Percentiles rank a stretch among this genome's conserved stretches.
Evolutionary conservation across 2,888 invertebrate species (phyloP).

Genomic region (Brachyptera putata): DNA sequence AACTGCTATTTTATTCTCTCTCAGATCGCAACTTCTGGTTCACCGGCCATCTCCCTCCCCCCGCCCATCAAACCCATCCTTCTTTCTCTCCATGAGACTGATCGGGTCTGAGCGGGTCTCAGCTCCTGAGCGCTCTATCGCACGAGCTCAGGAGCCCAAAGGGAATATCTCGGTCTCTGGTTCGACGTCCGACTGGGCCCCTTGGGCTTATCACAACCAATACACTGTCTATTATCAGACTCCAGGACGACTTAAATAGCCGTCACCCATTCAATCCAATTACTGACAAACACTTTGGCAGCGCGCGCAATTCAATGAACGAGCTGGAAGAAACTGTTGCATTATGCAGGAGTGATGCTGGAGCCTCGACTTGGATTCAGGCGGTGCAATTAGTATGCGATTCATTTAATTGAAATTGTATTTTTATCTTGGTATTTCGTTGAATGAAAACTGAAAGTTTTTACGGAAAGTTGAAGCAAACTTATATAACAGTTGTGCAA

Average conservation of each 20-base stretch:
- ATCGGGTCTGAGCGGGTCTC: slow-evolving; percentile 14
- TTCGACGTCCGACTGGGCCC: background rate
- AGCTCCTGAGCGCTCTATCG: too few species aligned
- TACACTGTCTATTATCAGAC: slow-evolving; percentile 1
- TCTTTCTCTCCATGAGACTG: background rate
- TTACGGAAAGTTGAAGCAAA: too few species aligned
- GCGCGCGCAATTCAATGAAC: too few species aligned
- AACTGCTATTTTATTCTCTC: slow-evolving; percentile 18
- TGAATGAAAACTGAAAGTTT: too few species aligned
- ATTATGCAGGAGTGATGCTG: too few species aligned
- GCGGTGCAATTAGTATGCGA: too few species aligned
- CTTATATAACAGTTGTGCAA: too few species aligned
- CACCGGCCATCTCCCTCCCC: background rate
- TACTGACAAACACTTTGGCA: background rate
- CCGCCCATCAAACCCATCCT: background rate
- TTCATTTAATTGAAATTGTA: too few species aligned
- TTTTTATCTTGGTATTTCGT: too few species aligned
- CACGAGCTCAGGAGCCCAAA: background rate
- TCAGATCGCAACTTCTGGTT: background rate
- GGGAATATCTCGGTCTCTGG: background rate
- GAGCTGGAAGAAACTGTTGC: too few species aligned
- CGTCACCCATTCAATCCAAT: background rate
- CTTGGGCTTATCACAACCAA: slow-evolving; percentile 1
- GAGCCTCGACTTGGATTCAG: too few species aligned
- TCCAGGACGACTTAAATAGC: too few species aligned